Evolutionary conservation across 2,113 vertebrate species (phyloP), one percentile per base, ranked within the genome.

Genomic region (Colossoma macropomum): DNA sequence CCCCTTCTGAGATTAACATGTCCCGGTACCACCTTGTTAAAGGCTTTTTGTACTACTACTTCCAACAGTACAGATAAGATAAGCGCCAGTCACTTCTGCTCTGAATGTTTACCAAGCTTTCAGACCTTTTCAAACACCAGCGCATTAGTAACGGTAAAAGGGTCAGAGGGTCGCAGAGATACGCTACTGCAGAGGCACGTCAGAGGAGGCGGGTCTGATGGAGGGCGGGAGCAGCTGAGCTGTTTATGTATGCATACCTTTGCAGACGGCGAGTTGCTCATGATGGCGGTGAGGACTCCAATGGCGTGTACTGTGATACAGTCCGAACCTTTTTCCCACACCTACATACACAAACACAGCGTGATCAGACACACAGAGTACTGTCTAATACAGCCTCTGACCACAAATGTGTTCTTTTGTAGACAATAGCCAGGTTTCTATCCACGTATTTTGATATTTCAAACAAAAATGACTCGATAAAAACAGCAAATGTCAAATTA

Each of bases 291-390:
- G 80, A 99, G 95, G 74, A 97, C 98, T 4, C 94, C 80, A 25
- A 99, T 83, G 1, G 97, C 97, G 0, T 97, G 97, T 16, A 98
- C 96, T 0, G 97, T 96, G n/a, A 99, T 97, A 92, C 95, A 92
- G 0, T 99, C 97, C 0, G 96, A 92, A 79, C 94, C 91, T 89
- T 93, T 75, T 79, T 95, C 88, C 19, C 89, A 92, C 1, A 94
- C 97, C 97, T 99, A 70, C 62, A 90, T 32, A 41, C 77, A 89
- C 73, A 88, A 30, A 83, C 32, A 84, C 15, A 84, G 17, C 17
- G 9, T 19, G 16, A 52, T 52, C 17, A 52, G 50, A 52, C 50
- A 52, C 50, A 17, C 9, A 11, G 5, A 45, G 4, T 11, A 45
- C 41, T 6, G 41, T 11, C 41, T 45, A 17, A 19, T 5, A 52